phyloP scores from a whole-genome alignment of 2,888 invertebrate genomes.

The Perizoma affinitatum region DNA sequence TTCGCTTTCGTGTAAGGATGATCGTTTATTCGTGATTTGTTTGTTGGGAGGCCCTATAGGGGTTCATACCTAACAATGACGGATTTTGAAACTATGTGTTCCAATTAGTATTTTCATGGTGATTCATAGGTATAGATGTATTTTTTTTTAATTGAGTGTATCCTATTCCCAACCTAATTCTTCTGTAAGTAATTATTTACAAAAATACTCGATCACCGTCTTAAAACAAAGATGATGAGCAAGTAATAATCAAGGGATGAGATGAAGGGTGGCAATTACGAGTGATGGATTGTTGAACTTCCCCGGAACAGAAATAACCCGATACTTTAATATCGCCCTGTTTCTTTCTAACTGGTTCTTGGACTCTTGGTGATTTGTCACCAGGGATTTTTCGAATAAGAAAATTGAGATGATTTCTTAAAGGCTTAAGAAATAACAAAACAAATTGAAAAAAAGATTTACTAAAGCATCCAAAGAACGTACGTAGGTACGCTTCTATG shows the following conservation, averaged over 20 bases:
- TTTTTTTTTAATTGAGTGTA: no score
- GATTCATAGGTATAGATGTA: no score
- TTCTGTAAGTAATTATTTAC: slow-evolving; percentile 17
- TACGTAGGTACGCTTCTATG: not conserved
- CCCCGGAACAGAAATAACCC: slow-evolving; percentile 62
- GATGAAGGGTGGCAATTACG: slow-evolving; percentile 71
- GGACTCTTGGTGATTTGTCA: slow-evolving; percentile 65
- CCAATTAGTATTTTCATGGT: no score
- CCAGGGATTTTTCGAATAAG: slow-evolving; percentile 42
- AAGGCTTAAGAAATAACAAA: slow-evolving; percentile 12
- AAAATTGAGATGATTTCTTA: slow-evolving; percentile 30
- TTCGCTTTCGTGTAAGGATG: no score
- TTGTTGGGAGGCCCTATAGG: no score
- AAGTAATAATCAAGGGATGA: slow-evolving; percentile 68
- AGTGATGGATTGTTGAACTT: slow-evolving; percentile 75
- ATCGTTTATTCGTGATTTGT: no score
- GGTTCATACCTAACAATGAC: no score
- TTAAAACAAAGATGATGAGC: slow-evolving; percentile 39
- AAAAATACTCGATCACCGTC: slow-evolving; percentile 37
- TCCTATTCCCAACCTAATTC: not conserved
- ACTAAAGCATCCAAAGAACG: no score
- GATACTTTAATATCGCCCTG: slow-evolving; percentile 70
- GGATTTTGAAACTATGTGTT: no score
- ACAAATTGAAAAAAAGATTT: no score
- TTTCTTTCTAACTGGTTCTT: slow-evolving; percentile 60